These are phyloP conservation scores for Clarias gariepinus DNA, from an alignment of 2,113 vertebrate genomes.

Conservation along the genomic window DNA sequence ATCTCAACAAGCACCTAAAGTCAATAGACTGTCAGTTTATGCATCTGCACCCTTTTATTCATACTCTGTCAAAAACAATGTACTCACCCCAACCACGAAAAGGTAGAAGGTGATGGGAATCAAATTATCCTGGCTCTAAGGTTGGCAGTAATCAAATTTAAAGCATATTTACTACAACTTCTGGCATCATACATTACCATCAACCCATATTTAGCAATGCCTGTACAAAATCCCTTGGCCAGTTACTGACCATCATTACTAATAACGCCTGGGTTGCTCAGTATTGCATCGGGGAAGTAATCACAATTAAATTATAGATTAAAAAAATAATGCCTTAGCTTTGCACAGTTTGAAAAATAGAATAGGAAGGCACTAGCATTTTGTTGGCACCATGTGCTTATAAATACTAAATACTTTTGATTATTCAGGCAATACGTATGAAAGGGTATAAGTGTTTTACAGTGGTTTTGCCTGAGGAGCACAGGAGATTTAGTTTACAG, in stretches of 20 bases:
- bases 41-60: slow-evolving; percentile 16
- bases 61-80: slow-evolving; percentile 9
- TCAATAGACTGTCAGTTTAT: background rate
- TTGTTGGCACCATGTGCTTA: background rate
- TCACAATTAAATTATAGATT: background rate
- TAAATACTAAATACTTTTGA: background rate
- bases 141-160: slow-evolving; percentile 13
- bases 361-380: background rate
- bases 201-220: slow-evolving; percentile 7
- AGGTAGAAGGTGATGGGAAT: slow-evolving; percentile 5
- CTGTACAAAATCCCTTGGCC: background rate
- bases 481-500: background rate
- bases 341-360: slow-evolving; percentile 1
- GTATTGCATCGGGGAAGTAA: slow-evolving; percentile 8
- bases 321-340: background rate
- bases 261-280: slow-evolving; percentile 8
- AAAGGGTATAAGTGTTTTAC: background rate
- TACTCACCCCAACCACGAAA: background rate
- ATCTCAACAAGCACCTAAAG: slow-evolving; percentile 5
- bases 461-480: background rate
- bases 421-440: background rate
- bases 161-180: slow-evolving; percentile 23
- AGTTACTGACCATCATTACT: background rate
- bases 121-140: slow-evolving; percentile 13
- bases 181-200: background rate